Evolutionary conservation across 2,113 vertebrate species (phyloP), one percentile per base, ranked within the genome.

Genomic region (Columbina picui): DNA sequence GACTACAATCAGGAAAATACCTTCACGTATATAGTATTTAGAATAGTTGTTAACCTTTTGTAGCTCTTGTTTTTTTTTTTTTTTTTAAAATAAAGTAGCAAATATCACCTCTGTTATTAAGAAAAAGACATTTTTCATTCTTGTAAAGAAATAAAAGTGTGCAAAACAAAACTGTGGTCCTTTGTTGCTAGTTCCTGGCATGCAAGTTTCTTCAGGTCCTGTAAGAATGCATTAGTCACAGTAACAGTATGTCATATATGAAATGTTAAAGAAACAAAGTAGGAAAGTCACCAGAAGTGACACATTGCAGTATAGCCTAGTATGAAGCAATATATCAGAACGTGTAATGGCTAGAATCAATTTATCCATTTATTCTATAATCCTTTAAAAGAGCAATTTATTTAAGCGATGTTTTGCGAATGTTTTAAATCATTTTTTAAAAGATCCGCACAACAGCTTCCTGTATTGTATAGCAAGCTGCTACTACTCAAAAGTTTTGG

Each of bases 311-410:
- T 67, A 90, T 26, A 61, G 83, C 75, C 64, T 60, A 65, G 45
- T 71, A 87, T 71, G 64, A 90, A 94, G 61, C n/a, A 86, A 93
- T 84, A 64, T 5, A 92, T 96, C 76, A 93, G 82, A 56, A 91
- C 26, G 27, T 32, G 25, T 67, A 76, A 94, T 77, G 53, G 19
- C 23, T 55, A 81, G 23, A 95, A 86, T 23, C 32, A 81, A 45
- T 95, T 71, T 89, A 92, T 93, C 74, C 79, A 80, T 90, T 92
- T 85, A 90, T 90, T 90, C 45, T 63, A 38, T 65, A 96, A 95
- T 87, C 36, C 91, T 96, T 94, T 90, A 96, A 90, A 95, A 94
- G 95, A 80, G 81, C 84, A 96, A 91, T 96, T 91, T 94, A 94
- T 97, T 95, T 93, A 89, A 87, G 63, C 0, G 0, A 78, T 73